Conservation (phyloP, 2,888 invertebrate genomes). For the Fragum sueziense region DNA sequence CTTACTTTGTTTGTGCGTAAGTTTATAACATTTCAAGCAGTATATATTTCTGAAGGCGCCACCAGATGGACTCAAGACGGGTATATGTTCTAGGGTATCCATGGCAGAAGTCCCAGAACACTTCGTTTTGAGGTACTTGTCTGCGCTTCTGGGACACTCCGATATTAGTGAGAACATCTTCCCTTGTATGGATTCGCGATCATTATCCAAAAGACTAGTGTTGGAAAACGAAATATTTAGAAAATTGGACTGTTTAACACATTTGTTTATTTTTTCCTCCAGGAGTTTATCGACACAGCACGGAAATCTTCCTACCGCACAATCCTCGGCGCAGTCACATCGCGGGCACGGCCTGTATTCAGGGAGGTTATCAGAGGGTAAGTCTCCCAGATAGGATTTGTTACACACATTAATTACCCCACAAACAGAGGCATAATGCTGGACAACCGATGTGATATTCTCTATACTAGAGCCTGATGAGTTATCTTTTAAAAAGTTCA, state of each 20-base stretch:
- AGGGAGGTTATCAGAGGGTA: not conserved
- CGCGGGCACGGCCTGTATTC: not conserved
- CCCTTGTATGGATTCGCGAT: not conserved
- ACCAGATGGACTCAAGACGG: not conserved
- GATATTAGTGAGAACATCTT: not conserved
- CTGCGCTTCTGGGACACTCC: not conserved
- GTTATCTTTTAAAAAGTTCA: too few relatives aligned
- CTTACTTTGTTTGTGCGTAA: not conserved
- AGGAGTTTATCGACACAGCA: slow-evolving; percentile 7
- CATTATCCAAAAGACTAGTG: not conserved
- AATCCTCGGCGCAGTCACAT: slow-evolving; percentile 1
- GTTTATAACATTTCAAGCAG: not conserved
- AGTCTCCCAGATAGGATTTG: not conserved
- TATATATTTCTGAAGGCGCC: not conserved
- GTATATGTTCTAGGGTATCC: not conserved
- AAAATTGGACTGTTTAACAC: not conserved
- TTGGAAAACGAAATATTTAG: not conserved
- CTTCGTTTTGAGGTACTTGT: not conserved
- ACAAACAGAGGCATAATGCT: not conserved
- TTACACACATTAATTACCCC: slow-evolving; percentile 1
- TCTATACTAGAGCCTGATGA: not conserved
- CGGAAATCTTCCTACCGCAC: not conserved
- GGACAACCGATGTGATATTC: not conserved
- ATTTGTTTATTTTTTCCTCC: not conserved
- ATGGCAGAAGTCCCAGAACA: not conserved